Conservation (phyloP, 2,888 invertebrate species). For the Scaptomyza reducta region DNA sequence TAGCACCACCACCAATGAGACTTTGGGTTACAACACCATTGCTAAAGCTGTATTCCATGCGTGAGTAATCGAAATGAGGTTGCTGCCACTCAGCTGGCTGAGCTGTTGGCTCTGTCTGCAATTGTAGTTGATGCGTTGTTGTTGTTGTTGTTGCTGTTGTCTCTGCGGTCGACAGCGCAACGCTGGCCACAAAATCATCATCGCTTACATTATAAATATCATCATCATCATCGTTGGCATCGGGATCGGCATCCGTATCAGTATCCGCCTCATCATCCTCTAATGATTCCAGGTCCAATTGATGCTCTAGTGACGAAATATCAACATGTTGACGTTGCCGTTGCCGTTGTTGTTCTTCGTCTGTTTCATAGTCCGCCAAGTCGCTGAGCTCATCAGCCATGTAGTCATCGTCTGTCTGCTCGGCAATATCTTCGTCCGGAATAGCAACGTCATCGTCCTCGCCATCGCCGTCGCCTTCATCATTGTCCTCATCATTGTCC, state of each 20-base stretch:
- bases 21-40: constrained; percentile 82
- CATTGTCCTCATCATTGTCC: constrained; percentile 38
- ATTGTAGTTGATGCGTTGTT: constrained; percentile 14
- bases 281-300: constrained; percentile 68
- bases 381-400: constrained; percentile 66
- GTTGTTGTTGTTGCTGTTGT: constrained; percentile 35
- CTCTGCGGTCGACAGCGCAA: constrained; percentile 59
- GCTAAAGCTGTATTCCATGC: constrained; percentile 83
- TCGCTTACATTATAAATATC: constrained; percentile 74
- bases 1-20: constrained; percentile 66
- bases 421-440: constrained; percentile 64
- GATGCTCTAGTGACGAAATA: constrained; percentile 68
- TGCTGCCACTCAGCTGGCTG: constrained; percentile 68
- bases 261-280: constrained; percentile 59
- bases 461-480: constrained; percentile 40
- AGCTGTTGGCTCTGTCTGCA: constrained; percentile 16
- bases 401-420: constrained; percentile 58
- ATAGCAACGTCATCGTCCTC: constrained; percentile 51
- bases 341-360: constrained; percentile 37
- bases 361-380: constrained; percentile 56
- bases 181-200: constrained; percentile 74
- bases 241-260: constrained; percentile 29
- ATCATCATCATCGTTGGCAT: constrained; percentile 52
- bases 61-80: constrained; percentile 83
- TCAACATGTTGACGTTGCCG: constrained; percentile 59